Conservation (phyloP, 2,888 invertebrate genomes). For the Pollenia labialis region DNA sequence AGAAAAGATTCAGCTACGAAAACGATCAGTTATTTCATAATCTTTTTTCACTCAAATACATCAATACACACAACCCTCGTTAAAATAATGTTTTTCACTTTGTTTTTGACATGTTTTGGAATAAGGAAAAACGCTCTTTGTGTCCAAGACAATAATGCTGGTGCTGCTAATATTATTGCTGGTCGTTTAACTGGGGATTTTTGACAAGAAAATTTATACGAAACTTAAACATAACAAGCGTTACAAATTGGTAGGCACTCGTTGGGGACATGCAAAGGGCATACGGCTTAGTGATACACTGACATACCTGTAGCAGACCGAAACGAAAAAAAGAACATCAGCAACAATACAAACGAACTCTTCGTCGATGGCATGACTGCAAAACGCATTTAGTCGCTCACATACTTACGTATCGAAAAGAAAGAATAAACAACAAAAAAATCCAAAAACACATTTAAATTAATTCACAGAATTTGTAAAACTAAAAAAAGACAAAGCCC, state of each 20-base stretch:
- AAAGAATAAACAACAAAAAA: constrained; percentile 8
- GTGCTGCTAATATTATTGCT: constrained; percentile 24
- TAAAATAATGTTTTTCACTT: constrained; percentile 24
- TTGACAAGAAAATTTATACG: constrained; percentile 48
- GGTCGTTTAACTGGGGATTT: not conserved
- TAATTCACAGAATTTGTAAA: constrained; percentile 71
- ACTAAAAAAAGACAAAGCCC: constrained; percentile 11
- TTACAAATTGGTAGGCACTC: constrained; percentile 69
- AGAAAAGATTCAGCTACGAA: not conserved
- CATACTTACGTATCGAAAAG: constrained; percentile 9
- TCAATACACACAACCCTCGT: constrained; percentile 24
- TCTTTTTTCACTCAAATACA: not conserved
- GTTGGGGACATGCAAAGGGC: constrained; percentile 53
- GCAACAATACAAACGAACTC: constrained; percentile 1
- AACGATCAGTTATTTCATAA: not conserved
- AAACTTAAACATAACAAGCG: constrained; percentile 56
- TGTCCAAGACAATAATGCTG: constrained; percentile 22
- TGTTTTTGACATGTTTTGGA: constrained; percentile 49
- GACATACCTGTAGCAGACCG: constrained; percentile 35
- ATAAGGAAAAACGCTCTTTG: constrained; percentile 28
- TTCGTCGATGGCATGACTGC: constrained; percentile 32
- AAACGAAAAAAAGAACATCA: not conserved
- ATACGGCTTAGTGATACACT: constrained; percentile 59
- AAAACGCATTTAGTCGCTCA: constrained; percentile 42
- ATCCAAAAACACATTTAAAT: constrained; percentile 62